Base-by-base conservation (phyloP, 2,113 vertebrate species). In the Actenoides lindsayi region DNA sequence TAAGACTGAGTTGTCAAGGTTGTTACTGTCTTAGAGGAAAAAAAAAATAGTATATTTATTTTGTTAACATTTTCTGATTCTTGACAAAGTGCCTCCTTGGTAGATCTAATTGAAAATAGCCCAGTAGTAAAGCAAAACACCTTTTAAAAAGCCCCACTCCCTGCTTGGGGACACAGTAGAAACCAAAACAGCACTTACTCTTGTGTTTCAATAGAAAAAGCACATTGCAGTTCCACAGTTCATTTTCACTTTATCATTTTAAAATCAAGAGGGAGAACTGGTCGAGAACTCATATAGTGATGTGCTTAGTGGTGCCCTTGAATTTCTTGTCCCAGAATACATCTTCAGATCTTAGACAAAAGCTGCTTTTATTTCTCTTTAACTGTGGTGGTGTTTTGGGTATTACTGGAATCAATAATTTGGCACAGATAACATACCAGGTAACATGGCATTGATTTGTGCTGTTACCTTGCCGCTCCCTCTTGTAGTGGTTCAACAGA, bases 401-500 rank as follows among this genome's bases (percentile, higher is more conserved):
- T 63, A 9, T 65, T 56, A 6, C 16, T 85, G 33, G 68, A 76
- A 42, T 18, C 9, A 48, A 19, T 42, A 33, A n/a, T 9, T 7
- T 54, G 51, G 18, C 41, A 41, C n/a, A 8, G 46, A 76, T 63
- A 44, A 37, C 46, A 6, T 7, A 37, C 2, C 56, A 48, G 37
- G 33, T 63, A 10, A 64, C 69, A 65, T 13, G 23, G 44, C 51
- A 42, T 33, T n/a, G 33, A 14, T 65, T 67, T 35, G 10, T 60
- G 30, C 57, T 75, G 15, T 51, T 87, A 56, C 71, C 51, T 80
- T 68, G 70, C 62, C 28, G 3, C n/a, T 80, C 53, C 53, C 51
- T 81, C 50, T 39, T 27, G 44, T 67, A 56, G 59, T 71, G 86
- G 69, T 82, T 82, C 73, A 89, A 76, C 76, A 91, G 65, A 63